Evolutionary conservation across 2,113 vertebrate genomes (phyloP).

Genomic region (Xenopus borealis): DNA sequence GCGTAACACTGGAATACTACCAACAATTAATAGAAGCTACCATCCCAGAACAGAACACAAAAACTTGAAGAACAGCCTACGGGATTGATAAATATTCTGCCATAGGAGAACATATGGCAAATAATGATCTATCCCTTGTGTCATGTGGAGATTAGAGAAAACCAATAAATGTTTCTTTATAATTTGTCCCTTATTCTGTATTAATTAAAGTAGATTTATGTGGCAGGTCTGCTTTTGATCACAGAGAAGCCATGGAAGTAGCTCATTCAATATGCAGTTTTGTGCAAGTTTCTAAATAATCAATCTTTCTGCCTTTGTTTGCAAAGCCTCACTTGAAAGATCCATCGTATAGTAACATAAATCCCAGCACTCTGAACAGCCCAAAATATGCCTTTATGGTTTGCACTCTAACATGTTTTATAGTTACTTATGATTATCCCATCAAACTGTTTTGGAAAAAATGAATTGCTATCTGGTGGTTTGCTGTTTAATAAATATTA

Average conservation of each 20-base stretch:
- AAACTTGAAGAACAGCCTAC: background rate
- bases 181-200: slow-evolving; percentile 45
- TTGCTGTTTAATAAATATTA: too few species aligned
- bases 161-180: slow-evolving; percentile 35
- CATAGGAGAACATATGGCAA: slow-evolving; percentile 38
- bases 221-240: slow-evolving; percentile 39
- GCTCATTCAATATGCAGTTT: slow-evolving; percentile 34
- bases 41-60: too few species aligned
- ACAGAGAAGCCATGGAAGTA: slow-evolving; percentile 7
- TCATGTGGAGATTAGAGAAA: slow-evolving; percentile 45
- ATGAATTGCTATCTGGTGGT: too few species aligned
- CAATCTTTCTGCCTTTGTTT: slow-evolving; percentile 34
- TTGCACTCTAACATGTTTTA: background rate
- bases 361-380: slow-evolving; percentile 10
- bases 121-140: slow-evolving; percentile 33
- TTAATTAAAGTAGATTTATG: slow-evolving; percentile 45
- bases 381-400: slow-evolving; percentile 16
- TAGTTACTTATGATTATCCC: background rate
- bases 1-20: too few species aligned
- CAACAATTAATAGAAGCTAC: too few species aligned
- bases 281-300: slow-evolving; percentile 34
- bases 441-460: background rate
- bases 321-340: slow-evolving; percentile 11
- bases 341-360: slow-evolving; percentile 16
- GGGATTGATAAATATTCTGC: slow-evolving; percentile 30